Conservation (phyloP, 2,797 vertebrate genomes). For the Protonibea diacanthus region DNA sequence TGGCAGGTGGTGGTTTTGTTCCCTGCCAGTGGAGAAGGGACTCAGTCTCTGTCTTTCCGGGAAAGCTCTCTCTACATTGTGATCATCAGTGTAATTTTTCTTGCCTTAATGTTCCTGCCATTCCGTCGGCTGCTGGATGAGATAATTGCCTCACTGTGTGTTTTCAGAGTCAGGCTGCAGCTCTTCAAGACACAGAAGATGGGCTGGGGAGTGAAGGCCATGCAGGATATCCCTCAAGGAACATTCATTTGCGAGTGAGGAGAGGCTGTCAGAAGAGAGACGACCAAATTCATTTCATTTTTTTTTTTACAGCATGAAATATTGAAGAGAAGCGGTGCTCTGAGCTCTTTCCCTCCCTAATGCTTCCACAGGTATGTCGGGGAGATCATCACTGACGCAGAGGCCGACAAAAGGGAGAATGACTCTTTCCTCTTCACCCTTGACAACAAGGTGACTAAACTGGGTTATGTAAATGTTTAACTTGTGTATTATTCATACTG, state of each 20-base stretch:
- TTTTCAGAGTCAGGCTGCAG: constrained; percentile 87
- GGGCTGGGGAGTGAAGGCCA: constrained; percentile 94
- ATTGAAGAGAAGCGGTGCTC: constrained; percentile 1
- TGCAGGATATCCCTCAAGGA: constrained; percentile 94
- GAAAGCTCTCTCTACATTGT: constrained; percentile 1
- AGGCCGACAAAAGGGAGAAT: constrained; percentile 93
- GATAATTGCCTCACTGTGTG: constrained; percentile 11
- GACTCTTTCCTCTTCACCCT: constrained; percentile 97
- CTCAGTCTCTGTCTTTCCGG: background rate
- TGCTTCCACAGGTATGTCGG: constrained; percentile 90
- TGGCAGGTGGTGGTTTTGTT: background rate
- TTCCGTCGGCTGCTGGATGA: background rate
- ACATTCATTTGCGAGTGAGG: constrained; percentile 98
- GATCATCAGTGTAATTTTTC: background rate
- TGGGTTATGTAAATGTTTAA: background rate
- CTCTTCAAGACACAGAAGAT: constrained; percentile 92
- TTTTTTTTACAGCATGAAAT: constrained; percentile 13
- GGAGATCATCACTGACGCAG: constrained; percentile 93
- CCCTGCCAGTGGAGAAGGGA: background rate
- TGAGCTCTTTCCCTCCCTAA: background rate
- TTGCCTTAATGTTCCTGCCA: background rate
- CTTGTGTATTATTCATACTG: too few species aligned
- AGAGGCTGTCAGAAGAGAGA: constrained; percentile 5
- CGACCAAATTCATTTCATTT: background rate
- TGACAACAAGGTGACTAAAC: constrained; percentile 92